Percentiles rank a stretch among this genome's conserved stretches.
These are phyloP conservation scores for Drosophila carrolli DNA, from an alignment of 1,140 invertebrate species.

Conservation along the genomic window DNA sequence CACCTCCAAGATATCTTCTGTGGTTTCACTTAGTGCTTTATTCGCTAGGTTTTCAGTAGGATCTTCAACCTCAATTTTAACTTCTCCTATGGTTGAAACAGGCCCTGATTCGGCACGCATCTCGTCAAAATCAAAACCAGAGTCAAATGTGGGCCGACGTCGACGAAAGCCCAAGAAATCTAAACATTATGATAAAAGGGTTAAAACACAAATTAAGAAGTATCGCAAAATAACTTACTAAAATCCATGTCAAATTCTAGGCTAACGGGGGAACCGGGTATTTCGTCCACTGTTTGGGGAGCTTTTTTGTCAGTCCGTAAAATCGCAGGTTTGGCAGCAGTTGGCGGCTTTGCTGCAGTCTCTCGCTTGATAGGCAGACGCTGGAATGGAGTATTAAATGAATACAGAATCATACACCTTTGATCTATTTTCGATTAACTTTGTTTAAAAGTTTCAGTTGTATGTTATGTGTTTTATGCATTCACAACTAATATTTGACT, in stretches of 20 bases:
- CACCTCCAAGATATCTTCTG: background rate
- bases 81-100: constrained; percentile 15
- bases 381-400: constrained; percentile 20
- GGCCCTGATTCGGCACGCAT: constrained; percentile 3
- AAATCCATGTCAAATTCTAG: constrained; percentile 52
- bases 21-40: background rate
- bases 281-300: background rate
- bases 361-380: constrained; percentile 25
- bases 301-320: background rate
- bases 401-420: background rate
- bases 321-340: background rate
- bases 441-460: no score
- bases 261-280: constrained; percentile 3
- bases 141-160: constrained; percentile 52
- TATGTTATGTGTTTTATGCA: no score
- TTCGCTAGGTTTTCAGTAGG: background rate
- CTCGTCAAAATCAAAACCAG: constrained; percentile 58
- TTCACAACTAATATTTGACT: no score
- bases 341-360: background rate
- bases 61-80: constrained; percentile 7
- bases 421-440: no score
- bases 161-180: constrained; percentile 55
- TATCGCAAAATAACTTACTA: constrained; percentile 23
- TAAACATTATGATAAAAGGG: background rate
- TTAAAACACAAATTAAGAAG: background rate